A percentile compares a stretch with the other conserved stretches of the same genome.
phyloP scores from a whole-genome alignment of 1,140 invertebrate genomes.

The Rhyzopertha dominica region DNA sequence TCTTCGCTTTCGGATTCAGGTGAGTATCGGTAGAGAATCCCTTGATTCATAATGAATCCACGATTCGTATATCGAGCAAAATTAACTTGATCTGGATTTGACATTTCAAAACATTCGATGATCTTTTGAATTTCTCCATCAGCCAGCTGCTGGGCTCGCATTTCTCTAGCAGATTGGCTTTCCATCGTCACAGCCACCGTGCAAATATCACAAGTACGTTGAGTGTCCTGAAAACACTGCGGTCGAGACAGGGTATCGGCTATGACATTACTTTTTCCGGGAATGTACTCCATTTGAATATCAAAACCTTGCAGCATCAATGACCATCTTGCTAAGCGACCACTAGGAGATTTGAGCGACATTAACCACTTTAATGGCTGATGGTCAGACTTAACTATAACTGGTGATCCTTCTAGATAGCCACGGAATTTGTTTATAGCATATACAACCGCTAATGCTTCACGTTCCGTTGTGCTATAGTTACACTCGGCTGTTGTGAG shows the following conservation, averaged over 20 bases:
- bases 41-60: too few species aligned
- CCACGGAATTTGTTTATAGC: too few species aligned
- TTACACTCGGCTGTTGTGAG: conserved; percentile 40
- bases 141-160: too few species aligned
- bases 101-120: too few species aligned
- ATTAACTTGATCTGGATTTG: too few species aligned
- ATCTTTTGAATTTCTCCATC: too few species aligned
- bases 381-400: conserved; percentile 45
- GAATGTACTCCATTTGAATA: conserved; percentile 15
- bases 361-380: conserved; percentile 49
- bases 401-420: conserved; percentile 22
- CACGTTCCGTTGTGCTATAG: conserved; percentile 41
- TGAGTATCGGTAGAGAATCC: too few species aligned
- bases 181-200: too few species aligned
- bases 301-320: conserved; percentile 14
- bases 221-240: background rate
- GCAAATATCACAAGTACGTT: background rate
- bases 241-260: conserved; percentile 16
- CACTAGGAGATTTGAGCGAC: conserved; percentile 36
- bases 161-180: too few species aligned
- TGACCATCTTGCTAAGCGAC: conserved; percentile 31
- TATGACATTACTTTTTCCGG: conserved; percentile 16
- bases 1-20: too few species aligned
- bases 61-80: too few species aligned
- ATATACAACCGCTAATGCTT: conserved; percentile 46